Percentiles rank a stretch among this genome's conserved stretches.
These are phyloP conservation scores for Corapipo altera DNA, from an alignment of 2,113 vertebrate species.

Conservation along the genomic window DNA sequence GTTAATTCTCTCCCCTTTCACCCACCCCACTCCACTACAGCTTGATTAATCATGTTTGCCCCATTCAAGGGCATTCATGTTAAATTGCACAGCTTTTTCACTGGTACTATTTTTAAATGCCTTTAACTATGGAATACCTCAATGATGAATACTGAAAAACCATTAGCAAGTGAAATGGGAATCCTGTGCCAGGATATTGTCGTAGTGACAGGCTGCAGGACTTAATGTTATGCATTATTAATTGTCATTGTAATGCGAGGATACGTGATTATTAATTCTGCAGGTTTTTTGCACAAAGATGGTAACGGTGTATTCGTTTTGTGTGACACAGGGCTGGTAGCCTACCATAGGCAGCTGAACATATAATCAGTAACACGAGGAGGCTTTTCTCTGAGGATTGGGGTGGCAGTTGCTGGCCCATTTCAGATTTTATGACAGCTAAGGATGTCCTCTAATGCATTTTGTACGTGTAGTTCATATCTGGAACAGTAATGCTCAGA, in stretches of 20 bases:
- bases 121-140: background rate
- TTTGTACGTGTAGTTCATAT: background rate
- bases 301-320: background rate
- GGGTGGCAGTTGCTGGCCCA: background rate
- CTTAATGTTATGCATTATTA: background rate
- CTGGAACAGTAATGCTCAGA: background rate
- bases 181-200: background rate
- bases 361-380: background rate
- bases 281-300: background rate
- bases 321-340: background rate
- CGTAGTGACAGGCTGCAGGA: background rate
- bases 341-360: background rate
- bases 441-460: background rate
- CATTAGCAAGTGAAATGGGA: background rate
- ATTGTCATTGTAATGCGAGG: background rate
- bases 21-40: background rate
- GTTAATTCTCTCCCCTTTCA: background rate
- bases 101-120: background rate
- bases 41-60: background rate
- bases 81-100: background rate
- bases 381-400: background rate
- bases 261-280: background rate
- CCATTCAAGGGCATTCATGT: background rate
- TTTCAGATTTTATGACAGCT: background rate
- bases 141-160: background rate